Percentiles rank a stretch among this genome's conserved stretches.
Conservation (phyloP, 2,113 vertebrate genomes). For the Equus przewalskii region DNA sequence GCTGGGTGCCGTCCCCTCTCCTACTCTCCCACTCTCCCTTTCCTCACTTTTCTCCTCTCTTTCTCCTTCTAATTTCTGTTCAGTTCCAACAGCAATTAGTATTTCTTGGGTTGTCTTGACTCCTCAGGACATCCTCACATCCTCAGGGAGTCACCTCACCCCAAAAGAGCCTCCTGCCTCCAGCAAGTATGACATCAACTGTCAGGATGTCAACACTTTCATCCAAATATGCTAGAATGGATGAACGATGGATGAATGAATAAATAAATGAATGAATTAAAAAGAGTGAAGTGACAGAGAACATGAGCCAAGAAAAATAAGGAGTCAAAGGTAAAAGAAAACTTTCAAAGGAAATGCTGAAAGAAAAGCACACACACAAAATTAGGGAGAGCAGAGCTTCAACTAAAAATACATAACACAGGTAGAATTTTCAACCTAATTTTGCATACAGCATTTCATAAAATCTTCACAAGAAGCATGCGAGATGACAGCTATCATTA, state of each 20-base stretch:
- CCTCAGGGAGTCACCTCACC: background rate
- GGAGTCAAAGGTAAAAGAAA: background rate
- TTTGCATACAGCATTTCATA: background rate
- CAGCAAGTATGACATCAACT: background rate
- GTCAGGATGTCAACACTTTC: conserved; percentile 30
- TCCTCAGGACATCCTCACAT: background rate
- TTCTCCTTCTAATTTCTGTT: background rate
- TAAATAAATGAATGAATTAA: background rate
- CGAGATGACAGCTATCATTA: background rate
- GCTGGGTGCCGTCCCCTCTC: background rate
- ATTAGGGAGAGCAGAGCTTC: background rate
- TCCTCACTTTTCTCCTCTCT: background rate
- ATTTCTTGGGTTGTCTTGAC: background rate
- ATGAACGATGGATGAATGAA: background rate
- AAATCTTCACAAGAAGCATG: background rate
- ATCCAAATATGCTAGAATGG: background rate
- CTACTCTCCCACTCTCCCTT: background rate
- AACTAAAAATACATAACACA: background rate
- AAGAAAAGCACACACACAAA: background rate
- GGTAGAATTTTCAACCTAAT: background rate
- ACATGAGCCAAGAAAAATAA: background rate
- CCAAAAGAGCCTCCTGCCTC: background rate
- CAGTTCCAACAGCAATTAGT: background rate
- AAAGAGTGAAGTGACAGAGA: background rate
- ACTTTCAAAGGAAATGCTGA: background rate